phyloP scores from a whole-genome alignment of 2,888 invertebrate genomes.

The Labia minor region DNA sequence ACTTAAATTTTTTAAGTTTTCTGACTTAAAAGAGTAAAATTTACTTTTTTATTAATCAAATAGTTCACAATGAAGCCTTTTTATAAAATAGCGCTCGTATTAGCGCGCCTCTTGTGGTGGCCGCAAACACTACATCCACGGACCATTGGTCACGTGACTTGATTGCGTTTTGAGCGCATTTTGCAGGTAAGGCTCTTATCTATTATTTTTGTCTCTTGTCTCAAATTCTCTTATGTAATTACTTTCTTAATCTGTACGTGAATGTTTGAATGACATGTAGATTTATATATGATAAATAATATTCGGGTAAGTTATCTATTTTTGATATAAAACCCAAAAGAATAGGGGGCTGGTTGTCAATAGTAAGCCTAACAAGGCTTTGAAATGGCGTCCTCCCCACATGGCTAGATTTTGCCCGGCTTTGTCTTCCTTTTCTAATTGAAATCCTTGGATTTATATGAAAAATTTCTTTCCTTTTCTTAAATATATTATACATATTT shows the following conservation, averaged over 20 bases:
- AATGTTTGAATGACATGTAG: conserved; percentile 15
- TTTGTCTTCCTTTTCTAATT: conserved; percentile 21
- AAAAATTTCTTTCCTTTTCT: not conserved
- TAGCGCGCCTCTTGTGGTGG: not conserved
- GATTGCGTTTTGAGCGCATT: conserved; percentile 60
- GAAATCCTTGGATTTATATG: not conserved
- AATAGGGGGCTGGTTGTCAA: conserved; percentile 39
- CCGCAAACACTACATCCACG: conserved; percentile 17
- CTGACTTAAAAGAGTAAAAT: too few relatives aligned
- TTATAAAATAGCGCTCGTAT: not conserved
- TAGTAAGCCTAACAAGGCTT: conserved; percentile 53
- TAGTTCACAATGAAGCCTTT: too few relatives aligned
- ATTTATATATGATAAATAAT: conserved; percentile 15
- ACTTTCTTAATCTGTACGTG: conserved; percentile 3
- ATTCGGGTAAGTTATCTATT: not conserved
- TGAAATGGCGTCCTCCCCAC: conserved; percentile 64
- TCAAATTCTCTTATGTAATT: not conserved
- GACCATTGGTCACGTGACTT: conserved; percentile 49
- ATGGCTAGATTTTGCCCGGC: conserved; percentile 38
- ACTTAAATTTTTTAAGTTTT: too few relatives aligned
- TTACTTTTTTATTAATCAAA: too few relatives aligned
- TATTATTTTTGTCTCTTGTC: conserved; percentile 32
- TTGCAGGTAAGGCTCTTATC: conserved; percentile 50
- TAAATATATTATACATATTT: not conserved
- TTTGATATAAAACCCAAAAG: not conserved